Conservation (phyloP, 53 echinoderm and acorn worm genomes). For the Holothuria scabra region DNA sequence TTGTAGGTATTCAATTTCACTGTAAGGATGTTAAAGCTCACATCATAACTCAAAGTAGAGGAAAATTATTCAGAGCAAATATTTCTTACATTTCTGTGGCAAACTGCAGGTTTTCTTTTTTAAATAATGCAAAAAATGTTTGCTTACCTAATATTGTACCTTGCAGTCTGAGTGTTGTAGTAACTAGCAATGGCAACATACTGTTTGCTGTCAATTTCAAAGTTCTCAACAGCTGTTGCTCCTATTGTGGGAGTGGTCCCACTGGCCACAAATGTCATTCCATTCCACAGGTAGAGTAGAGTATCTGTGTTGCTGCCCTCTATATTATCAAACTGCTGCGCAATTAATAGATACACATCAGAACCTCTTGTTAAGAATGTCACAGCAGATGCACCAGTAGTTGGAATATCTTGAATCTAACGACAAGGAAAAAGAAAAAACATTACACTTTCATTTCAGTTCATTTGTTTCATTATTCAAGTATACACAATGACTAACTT, state of each 20-base stretch:
- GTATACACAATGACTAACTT: no score
- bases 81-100: no score
- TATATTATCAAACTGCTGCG: slow-evolving; percentile 70
- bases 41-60: no score
- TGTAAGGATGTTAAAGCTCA: no score
- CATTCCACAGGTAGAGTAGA: slow-evolving; percentile 82
- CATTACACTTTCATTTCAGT: no score
- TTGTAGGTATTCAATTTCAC: no score
- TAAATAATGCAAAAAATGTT: not conserved
- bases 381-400: slow-evolving; percentile 79
- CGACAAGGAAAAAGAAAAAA: not conserved
- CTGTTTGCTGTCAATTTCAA: slow-evolving; percentile 69
- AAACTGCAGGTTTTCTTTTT: not conserved
- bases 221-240: slow-evolving; percentile 52
- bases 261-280: slow-evolving; percentile 63
- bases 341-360: slow-evolving; percentile 77
- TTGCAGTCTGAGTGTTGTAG: slow-evolving; percentile 67
- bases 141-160: slow-evolving; percentile 26
- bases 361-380: slow-evolving; percentile 84
- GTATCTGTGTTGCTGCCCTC: slow-evolving; percentile 73
- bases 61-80: no score
- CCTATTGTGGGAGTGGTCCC: slow-evolving; percentile 60
- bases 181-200: slow-evolving; percentile 87
- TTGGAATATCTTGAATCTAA: slow-evolving; percentile 88
- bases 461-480: no score